phyloP scores from a whole-genome alignment of 2,888 invertebrate genomes.

The Nomada hirtipes region DNA sequence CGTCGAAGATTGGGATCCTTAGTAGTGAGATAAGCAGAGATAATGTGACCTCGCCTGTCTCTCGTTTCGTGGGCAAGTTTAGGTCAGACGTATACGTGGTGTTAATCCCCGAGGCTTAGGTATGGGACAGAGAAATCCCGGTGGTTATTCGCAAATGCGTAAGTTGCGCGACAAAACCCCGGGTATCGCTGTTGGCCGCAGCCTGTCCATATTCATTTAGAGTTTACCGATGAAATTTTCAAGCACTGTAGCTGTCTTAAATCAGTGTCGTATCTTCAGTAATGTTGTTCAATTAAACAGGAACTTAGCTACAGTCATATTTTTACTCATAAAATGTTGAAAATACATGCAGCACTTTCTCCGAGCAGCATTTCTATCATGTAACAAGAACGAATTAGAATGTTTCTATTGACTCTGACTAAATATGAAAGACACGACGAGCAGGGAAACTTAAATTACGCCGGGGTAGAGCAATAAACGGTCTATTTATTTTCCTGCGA shows the following conservation, averaged over 20 bases:
- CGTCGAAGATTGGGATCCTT: slow-evolving; percentile 8
- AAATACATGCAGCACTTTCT: too few species aligned
- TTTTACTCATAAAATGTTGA: too few species aligned
- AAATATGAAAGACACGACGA: too few species aligned
- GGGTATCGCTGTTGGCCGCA: slow-evolving; percentile 59
- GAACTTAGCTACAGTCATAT: too few species aligned
- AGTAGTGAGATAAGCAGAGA: background rate
- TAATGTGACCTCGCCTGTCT: slow-evolving; percentile 36
- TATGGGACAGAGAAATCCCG: slow-evolving; percentile 75
- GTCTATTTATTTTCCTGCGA: slow-evolving; percentile 10
- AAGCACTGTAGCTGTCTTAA: background rate
- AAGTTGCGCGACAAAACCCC: slow-evolving; percentile 66
- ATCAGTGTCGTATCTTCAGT: too few species aligned
- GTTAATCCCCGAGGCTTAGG: slow-evolving; percentile 76
- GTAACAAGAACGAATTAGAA: background rate
- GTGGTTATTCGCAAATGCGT: slow-evolving; percentile 74
- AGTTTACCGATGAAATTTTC: slow-evolving; percentile 27
- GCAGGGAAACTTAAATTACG: too few species aligned
- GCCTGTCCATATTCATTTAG: slow-evolving; percentile 55
- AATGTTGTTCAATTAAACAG: too few species aligned
- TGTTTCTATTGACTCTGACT: background rate
- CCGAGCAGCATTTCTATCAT: background rate
- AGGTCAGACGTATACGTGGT: slow-evolving; percentile 66
- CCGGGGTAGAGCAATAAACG: background rate
- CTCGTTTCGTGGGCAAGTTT: slow-evolving; percentile 69